A percentile compares a stretch with the other conserved stretches of the same genome.
Evolutionary conservation across 2,113 vertebrate genomes (phyloP).

Genomic region (Spea multiplicata): DNA sequence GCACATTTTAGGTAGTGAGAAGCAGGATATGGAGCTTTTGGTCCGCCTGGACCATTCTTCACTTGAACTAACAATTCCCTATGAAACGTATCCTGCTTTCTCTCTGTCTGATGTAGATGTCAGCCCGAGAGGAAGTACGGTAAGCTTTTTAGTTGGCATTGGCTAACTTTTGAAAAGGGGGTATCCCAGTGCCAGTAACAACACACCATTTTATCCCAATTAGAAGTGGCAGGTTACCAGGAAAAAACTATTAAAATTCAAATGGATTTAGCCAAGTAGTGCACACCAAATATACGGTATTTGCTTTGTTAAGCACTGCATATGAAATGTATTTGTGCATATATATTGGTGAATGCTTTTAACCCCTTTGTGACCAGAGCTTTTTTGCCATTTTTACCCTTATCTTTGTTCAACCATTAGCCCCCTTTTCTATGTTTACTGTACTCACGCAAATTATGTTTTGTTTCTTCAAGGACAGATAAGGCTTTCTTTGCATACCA

Average conservation of each 20-base stretch:
- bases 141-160: slow-evolving; percentile 19
- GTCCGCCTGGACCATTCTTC: slow-evolving; percentile 14
- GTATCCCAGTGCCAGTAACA: slow-evolving; percentile 8
- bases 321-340: background rate
- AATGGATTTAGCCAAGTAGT: background rate
- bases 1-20: slow-evolving; percentile 2
- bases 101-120: slow-evolving; percentile 18
- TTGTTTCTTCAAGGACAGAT: too few relatives aligned
- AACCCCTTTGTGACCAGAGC: too few relatives aligned
- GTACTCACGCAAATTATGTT: too few relatives aligned
- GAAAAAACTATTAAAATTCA: slow-evolving; percentile 1
- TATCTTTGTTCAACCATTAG: too few relatives aligned
- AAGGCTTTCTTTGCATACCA: too few relatives aligned
- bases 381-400: too few relatives aligned
- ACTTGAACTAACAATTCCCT: slow-evolving; percentile 4
- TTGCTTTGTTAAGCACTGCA: background rate
- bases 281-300: background rate
- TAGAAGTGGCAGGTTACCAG: slow-evolving; percentile 19
- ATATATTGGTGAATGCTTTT: background rate
- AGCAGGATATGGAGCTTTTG: slow-evolving; percentile 5
- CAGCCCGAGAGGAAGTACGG: slow-evolving; percentile 13
- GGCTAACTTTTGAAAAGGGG: background rate
- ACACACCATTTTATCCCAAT: slow-evolving; percentile 5
- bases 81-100: background rate
- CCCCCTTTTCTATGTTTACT: too few relatives aligned